Evolutionary conservation across 2,113 vertebrate species (phyloP).

Genomic region (Paracyprichromis sp.): DNA sequence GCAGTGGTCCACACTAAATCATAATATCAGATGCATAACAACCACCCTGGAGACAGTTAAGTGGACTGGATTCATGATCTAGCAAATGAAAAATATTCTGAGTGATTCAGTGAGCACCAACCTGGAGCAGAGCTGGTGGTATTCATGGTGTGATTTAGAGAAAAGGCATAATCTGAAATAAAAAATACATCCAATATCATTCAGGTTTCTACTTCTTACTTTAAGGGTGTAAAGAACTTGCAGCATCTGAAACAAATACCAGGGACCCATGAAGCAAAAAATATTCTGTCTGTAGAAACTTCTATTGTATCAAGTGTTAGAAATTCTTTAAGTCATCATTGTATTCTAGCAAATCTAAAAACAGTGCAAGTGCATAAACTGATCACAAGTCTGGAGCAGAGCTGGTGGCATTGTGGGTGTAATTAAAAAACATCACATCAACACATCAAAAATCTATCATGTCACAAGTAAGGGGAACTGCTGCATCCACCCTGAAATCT

Average conservation of each 20-base stretch:
- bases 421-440: neutral
- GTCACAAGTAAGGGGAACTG: neutral
- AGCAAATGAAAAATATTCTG: neutral
- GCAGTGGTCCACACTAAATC: neutral
- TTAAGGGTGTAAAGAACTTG: neutral
- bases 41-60: neutral
- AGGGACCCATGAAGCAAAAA: neutral
- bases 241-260: neutral
- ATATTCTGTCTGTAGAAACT: neutral
- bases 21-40: neutral
- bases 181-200: neutral
- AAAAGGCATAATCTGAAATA: neutral
- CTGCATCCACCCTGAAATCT: neutral
- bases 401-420: neutral
- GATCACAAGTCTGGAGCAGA: neutral
- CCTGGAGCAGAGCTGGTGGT: neutral
- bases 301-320: neutral
- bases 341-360: neutral
- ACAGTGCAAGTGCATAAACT: neutral
- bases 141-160: neutral
- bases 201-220: neutral
- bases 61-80: neutral
- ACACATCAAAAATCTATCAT: neutral
- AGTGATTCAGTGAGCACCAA: neutral
- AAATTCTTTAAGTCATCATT: neutral